phyloP scores from a whole-genome alignment of 2,113 vertebrate genomes.

The Epinephelus fuscoguttatus region DNA sequence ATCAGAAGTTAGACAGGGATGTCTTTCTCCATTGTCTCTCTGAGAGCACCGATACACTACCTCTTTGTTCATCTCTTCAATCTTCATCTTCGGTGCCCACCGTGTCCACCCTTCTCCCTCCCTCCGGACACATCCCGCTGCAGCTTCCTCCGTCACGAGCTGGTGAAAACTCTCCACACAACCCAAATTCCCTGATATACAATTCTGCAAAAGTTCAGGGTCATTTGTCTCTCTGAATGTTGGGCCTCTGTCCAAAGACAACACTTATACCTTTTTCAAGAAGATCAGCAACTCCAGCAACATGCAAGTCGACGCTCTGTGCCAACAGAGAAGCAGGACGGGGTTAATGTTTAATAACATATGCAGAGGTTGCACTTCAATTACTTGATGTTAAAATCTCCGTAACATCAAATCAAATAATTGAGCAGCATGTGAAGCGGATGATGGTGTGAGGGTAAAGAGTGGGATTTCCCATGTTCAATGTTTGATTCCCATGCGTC shows the following conservation, averaged over 20 bases:
- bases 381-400: slow-evolving; percentile 47
- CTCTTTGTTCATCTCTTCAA: slow-evolving; percentile 45
- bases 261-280: neutral
- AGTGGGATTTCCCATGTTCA: slow-evolving; percentile 62
- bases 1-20: slow-evolving; percentile 25
- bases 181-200: slow-evolving; percentile 10
- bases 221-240: slow-evolving; percentile 51
- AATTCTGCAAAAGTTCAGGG: slow-evolving; percentile 27
- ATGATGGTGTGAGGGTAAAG: slow-evolving; percentile 32
- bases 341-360: slow-evolving; percentile 37
- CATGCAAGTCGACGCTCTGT: slow-evolving; percentile 1
- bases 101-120: slow-evolving; percentile 15
- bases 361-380: slow-evolving; percentile 15
- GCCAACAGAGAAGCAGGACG: neutral
- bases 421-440: slow-evolving; percentile 38
- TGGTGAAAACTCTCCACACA: slow-evolving; percentile 12
- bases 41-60: slow-evolving; percentile 26
- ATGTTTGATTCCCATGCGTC: slow-evolving; percentile 56
- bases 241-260: slow-evolving; percentile 22
- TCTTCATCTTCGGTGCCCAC: slow-evolving; percentile 56
- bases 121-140: slow-evolving; percentile 11
- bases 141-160: slow-evolving; percentile 27
- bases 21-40: slow-evolving; percentile 46
- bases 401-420: slow-evolving; percentile 57
- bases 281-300: slow-evolving; percentile 18